Evolutionary conservation across 2,888 invertebrate genomes (phyloP).

Genomic region (Drosophila borborema): DNA sequence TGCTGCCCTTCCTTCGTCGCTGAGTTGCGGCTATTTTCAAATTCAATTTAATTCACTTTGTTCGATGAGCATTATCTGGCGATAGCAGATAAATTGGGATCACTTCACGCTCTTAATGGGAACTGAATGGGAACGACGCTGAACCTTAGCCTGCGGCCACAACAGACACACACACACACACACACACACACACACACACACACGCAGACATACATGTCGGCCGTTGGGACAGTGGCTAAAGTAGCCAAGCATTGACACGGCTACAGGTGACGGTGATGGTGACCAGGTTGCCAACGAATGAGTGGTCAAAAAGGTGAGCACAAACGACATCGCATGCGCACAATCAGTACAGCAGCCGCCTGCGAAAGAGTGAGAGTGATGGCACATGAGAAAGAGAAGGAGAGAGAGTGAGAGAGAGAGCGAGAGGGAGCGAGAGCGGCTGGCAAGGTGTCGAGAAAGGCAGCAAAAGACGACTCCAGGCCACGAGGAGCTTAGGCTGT

Average conservation of each 20-base stretch:
- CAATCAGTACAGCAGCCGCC: conserved; percentile 69
- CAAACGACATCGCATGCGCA: conserved; percentile 83
- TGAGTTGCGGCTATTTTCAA: conserved; percentile 73
- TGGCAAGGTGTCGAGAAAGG: conserved; percentile 70
- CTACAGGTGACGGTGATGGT: conserved; percentile 54
- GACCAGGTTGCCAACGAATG: conserved; percentile 64
- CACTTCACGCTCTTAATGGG: conserved; percentile 85
- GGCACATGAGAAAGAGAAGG: background rate
- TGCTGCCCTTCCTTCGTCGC: background rate
- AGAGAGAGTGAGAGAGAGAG: background rate
- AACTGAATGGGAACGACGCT: conserved; percentile 34
- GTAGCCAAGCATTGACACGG: conserved; percentile 66
- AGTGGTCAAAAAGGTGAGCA: conserved; percentile 82
- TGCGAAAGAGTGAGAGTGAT: conserved; percentile 43
- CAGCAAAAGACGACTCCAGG: conserved; percentile 16
- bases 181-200: conserved; percentile 3
- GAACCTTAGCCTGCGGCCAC: conserved; percentile 20
- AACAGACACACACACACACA: conserved; percentile 4
- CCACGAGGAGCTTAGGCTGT: conserved; percentile 27
- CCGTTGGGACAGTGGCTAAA: conserved; percentile 67
- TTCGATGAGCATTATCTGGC: conserved; percentile 85
- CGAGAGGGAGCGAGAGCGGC: background rate
- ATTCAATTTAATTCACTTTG: conserved; percentile 85
- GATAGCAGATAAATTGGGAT: conserved; percentile 85
- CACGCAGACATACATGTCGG: background rate